Evolutionary conservation across 2,797 vertebrate species (phyloP).

Genomic region (Spheniscus humboldti): DNA sequence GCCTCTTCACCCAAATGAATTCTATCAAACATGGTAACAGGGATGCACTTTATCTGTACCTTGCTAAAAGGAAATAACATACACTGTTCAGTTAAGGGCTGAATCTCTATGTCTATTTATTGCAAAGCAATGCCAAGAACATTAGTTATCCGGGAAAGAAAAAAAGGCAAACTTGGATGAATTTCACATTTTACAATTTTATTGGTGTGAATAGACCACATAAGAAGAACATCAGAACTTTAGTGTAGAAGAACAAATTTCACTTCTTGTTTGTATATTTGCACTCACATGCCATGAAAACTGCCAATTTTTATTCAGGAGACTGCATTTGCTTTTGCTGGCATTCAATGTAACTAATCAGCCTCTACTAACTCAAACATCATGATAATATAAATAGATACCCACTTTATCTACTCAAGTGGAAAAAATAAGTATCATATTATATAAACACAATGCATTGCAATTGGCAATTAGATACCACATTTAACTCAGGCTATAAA

Average conservation of each 20-base stretch:
- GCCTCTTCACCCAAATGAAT: constrained; percentile 28
- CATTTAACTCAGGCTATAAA: constrained; percentile 47
- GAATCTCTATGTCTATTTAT: not conserved
- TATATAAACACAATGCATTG: constrained; percentile 64
- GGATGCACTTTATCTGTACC: not conserved
- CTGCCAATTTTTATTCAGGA: constrained; percentile 44
- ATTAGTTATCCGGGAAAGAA: not conserved
- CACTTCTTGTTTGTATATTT: not conserved
- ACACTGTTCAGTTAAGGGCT: not conserved
- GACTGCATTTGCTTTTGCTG: constrained; percentile 36
- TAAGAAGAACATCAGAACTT: not conserved
- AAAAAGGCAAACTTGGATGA: not conserved
- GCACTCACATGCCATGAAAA: not conserved
- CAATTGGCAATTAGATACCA: constrained; percentile 60
- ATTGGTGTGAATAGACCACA: not conserved
- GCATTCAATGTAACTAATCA: constrained; percentile 44
- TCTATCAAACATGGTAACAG: not conserved
- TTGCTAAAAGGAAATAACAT: not conserved
- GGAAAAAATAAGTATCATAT: constrained; percentile 66
- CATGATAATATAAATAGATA: constrained; percentile 65
- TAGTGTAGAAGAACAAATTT: not conserved
- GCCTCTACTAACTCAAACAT: constrained; percentile 31
- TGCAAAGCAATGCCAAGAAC: not conserved
- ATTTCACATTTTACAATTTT: not conserved
- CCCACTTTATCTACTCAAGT: constrained; percentile 56